These are phyloP conservation scores for Chiroxiphia lanceolata DNA, from an alignment of 2,797 vertebrate genomes.

Conservation along the genomic window DNA sequence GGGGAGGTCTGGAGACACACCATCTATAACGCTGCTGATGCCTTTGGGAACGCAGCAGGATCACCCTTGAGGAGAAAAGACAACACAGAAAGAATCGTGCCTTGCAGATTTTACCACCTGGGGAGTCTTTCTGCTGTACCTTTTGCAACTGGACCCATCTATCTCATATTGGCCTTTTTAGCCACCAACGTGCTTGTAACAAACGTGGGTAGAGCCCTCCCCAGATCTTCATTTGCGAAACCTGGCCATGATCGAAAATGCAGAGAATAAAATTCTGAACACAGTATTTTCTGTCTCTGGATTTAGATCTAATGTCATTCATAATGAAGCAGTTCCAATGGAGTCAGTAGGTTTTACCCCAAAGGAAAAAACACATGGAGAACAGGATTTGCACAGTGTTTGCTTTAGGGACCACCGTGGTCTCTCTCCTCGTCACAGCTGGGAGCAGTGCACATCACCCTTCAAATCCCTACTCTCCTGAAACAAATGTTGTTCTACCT, in stretches of 20 bases:
- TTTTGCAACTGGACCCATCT: no score
- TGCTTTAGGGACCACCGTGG: not conserved
- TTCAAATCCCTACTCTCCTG: not conserved
- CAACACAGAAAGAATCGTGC: no score
- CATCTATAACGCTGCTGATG: no score
- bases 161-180: no score
- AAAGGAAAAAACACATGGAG: not conserved
- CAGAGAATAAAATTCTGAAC: not conserved
- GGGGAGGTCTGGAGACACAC: no score
- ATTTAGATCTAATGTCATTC: not conserved
- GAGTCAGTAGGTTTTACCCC: not conserved
- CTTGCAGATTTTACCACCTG: no score
- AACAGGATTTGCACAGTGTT: not conserved
- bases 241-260: not conserved
- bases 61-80: no score
- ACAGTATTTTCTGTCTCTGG: not conserved
- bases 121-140: no score
- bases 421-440: not conserved
- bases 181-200: no score
- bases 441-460: not conserved
- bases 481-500: not conserved
- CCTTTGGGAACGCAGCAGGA: no score
- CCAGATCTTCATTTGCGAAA: no score
- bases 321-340: not conserved
- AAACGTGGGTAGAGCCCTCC: no score